Conservation (phyloP, 2,888 invertebrate genomes). For the Macrosoma leucophasiata region DNA sequence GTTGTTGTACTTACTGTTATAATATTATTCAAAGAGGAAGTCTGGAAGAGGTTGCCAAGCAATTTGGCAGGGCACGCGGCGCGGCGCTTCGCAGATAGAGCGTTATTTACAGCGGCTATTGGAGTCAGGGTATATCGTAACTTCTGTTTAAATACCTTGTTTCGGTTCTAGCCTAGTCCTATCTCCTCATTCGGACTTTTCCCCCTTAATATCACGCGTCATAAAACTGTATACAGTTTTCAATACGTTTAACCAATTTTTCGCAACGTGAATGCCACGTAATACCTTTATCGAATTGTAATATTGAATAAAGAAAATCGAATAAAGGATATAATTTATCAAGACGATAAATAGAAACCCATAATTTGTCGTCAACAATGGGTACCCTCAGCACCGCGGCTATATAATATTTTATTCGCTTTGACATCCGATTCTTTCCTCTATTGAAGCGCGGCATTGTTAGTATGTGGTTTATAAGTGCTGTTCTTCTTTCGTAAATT, state of each 20-base stretch:
- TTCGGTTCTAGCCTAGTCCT: constrained; percentile 4
- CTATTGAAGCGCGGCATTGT: constrained; percentile 31
- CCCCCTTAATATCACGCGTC: too few relatives aligned
- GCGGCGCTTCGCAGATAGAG: constrained; percentile 53
- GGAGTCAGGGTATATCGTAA: constrained; percentile 54
- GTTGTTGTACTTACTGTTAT: constrained; percentile 58
- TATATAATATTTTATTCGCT: constrained; percentile 55
- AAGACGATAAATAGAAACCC: constrained; percentile 48
- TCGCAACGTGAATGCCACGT: too few relatives aligned
- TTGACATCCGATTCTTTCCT: constrained; percentile 54
- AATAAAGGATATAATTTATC: constrained; percentile 47
- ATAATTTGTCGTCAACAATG: constrained; percentile 58
- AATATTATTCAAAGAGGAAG: constrained; percentile 69
- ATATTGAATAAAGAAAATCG: not conserved
- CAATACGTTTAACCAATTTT: too few relatives aligned
- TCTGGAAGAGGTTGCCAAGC: constrained; percentile 67
- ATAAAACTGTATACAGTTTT: too few relatives aligned
- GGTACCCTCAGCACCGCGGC: constrained; percentile 37
- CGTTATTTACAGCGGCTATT: constrained; percentile 64
- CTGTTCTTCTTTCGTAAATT: too few relatives aligned
- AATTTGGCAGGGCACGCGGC: constrained; percentile 62
- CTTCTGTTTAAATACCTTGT: constrained; percentile 47
- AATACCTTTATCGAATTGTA: too few relatives aligned
- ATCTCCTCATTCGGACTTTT: too few relatives aligned
- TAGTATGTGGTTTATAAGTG: constrained; percentile 14